Base-by-base conservation (phyloP, 2,888 invertebrate genomes). In the Malacosoma neustria region DNA sequence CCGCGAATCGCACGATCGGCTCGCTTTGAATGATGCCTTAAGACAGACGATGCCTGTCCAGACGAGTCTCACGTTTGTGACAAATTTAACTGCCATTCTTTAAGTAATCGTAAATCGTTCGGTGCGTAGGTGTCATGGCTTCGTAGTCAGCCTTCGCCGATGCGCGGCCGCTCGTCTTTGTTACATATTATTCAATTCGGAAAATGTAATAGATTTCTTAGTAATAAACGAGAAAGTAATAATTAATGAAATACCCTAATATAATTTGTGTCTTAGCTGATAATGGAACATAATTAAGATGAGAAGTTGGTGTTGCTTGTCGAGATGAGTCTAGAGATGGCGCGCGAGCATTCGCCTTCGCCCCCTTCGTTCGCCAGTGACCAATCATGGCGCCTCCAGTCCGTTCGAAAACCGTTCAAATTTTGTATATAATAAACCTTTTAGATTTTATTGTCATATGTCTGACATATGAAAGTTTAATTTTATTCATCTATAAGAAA, bases 401-500 rank as follows among this genome's bases (percentile, higher is more conserved):
- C 75, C 68, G 51, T 54, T 22, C 5, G 9, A 5, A 22, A 22
- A 22, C 22, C 22, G 22, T 67, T 69, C 57, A 54, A 64, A 72
- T 57, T 65, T 65, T 81, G 81, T 84, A 82, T 66, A 84, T 85
- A 84, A 67, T 45, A 11, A 50, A 75, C 77, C 76, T 79, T 75
- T 70, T 82, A 80, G 81, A 79, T 75, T 81, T 65, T 85, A 84
- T 75, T 69, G 82, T 79, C 84, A 77, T 84, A 85, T 85, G 84
- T 85, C 73, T 76, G 80, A 85, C 84, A 82, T 85, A 82, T 82
- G 82, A 62, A 68, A 61, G 62, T 79, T 81, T 85, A 81, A 79
- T 84, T 84, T 84, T 84, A 84, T 84, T 82, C 82, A 81, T 84
- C 84, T 84, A 84, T 84, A 84, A 80, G 75, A 77, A 82, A 84